A percentile compares a stretch with the other conserved stretches of the same genome.
These are phyloP conservation scores for Drosophila pseudoananassae DNA, from an alignment of 1,140 invertebrate species.

Conservation along the genomic window DNA sequence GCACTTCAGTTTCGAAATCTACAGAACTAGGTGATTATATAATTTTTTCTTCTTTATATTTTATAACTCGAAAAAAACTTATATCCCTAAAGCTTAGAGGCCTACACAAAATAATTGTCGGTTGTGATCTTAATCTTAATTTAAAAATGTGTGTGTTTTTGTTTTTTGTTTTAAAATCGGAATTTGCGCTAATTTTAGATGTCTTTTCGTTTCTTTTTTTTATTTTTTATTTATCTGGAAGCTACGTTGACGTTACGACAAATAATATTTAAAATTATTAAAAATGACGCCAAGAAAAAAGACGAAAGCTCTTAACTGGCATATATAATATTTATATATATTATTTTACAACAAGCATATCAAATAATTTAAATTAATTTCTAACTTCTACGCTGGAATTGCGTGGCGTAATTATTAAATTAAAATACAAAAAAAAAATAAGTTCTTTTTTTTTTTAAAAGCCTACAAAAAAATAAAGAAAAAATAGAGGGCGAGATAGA, in stretches of 20 bases:
- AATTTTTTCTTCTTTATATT: constrained; percentile 12
- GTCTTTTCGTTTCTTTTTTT: background rate
- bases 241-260: constrained; percentile 55
- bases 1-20: constrained; percentile 75
- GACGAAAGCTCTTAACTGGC: background rate
- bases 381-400: constrained; percentile 10
- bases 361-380: constrained; percentile 71
- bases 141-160: constrained; percentile 32
- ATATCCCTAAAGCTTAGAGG: constrained; percentile 15
- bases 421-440: constrained; percentile 1
- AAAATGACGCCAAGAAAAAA: background rate
- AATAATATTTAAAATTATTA: background rate
- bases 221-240: constrained; percentile 60
- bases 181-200: constrained; percentile 74
- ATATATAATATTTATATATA: constrained; percentile 33
- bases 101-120: constrained; percentile 32
- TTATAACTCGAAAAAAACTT: constrained; percentile 26
- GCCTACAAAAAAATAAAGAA: constrained; percentile 40
- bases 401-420: constrained; percentile 3
- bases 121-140: constrained; percentile 22
- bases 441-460: background rate
- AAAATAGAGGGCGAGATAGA: constrained; percentile 19
- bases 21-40: constrained; percentile 23
- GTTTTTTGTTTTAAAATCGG: constrained; percentile 26
- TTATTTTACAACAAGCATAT: constrained; percentile 68